Base-by-base conservation (phyloP, 1,140 invertebrate genomes). In the Pollicipes pollicipes region DNA sequence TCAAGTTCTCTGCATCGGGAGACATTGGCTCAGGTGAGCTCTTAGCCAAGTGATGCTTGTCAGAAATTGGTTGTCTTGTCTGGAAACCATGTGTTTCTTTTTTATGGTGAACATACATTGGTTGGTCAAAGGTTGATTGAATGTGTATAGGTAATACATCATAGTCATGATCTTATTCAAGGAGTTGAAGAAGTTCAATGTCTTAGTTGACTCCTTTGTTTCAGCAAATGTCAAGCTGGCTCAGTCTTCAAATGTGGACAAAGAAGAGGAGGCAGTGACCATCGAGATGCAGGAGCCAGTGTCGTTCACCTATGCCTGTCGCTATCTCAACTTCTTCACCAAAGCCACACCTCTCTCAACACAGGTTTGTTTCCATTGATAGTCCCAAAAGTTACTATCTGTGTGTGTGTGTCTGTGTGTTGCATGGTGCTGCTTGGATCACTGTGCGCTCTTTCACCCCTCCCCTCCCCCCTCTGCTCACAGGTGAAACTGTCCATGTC, bases 231-330 rank as follows among this genome's bases (percentile, higher is more conserved):
- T 98, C 16, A 97, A 96, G 82, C 80, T 98, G 71, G 91, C 91
- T 6, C 95, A 98, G 83, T 96, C 88, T n/a, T 87, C 90, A 0
- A 90, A 88, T 74, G 85, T 91, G 31, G 95, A 97, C 77, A 97
- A 97, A 77, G 93, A 96, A 78, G 94, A 97, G 75, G 93, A 97
- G 77, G 89, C 91, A 35, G 93, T 99, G 1, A 85, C 87, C n/a
- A 94, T 99, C 77, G 93, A 98, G 76, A 94, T 99, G 90, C 92
- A 97, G 76, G 94, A 99, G 81, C 91, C 95, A 0, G 95, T 98
- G 0, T 91, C 92, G n/a, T 83, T 98, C 45, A 94, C 90, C 24
- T 96, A 95, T 80, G 90, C 93, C 58, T 76, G 78, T 66, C 74
- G 76, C 71, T 99, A 99, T 82, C 84, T 99, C 66, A 98, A 95